These are phyloP conservation scores for Cremastobaeus sp. DNA, from an alignment of 2,888 invertebrate species.

Conservation along the genomic window DNA sequence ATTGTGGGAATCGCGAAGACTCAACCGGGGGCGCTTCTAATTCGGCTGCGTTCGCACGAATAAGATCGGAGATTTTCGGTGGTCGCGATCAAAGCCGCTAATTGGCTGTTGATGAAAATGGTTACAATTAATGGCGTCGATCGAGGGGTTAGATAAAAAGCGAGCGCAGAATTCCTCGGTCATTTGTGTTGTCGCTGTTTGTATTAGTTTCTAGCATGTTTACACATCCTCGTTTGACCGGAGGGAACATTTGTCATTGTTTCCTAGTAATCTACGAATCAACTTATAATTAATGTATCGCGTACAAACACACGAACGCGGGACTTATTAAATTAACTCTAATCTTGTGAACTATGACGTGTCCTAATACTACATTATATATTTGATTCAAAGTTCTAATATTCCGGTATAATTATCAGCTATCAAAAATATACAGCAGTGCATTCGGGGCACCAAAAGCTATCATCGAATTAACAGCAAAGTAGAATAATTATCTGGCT, in stretches of 20 bases:
- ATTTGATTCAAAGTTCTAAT: slow-evolving; percentile 39
- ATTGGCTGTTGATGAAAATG: slow-evolving; percentile 11
- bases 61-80: too few species aligned
- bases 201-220: slow-evolving; percentile 18
- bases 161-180: slow-evolving; percentile 13
- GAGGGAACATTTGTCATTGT: slow-evolving; percentile 49
- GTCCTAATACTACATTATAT: slow-evolving; percentile 46
- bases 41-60: too few species aligned
- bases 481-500: not conserved
- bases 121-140: slow-evolving; percentile 23
- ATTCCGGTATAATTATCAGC: slow-evolving; percentile 25
- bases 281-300: slow-evolving; percentile 57
- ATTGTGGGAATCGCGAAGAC: not conserved
- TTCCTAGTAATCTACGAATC: slow-evolving; percentile 51
- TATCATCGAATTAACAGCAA: slow-evolving; percentile 29
- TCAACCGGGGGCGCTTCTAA: too few species aligned
- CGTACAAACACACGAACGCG: slow-evolving; percentile 13
- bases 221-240: slow-evolving; percentile 34
- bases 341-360: slow-evolving; percentile 38
- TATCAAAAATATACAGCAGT: slow-evolving; percentile 21
- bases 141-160: slow-evolving; percentile 26
- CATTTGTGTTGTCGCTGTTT: slow-evolving; percentile 13
- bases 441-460: slow-evolving; percentile 28
- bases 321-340: slow-evolving; percentile 46
- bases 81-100: not conserved